Conservation (phyloP, 92 coral and sea anemone genomes). For the Parazoanthus swiftii region DNA sequence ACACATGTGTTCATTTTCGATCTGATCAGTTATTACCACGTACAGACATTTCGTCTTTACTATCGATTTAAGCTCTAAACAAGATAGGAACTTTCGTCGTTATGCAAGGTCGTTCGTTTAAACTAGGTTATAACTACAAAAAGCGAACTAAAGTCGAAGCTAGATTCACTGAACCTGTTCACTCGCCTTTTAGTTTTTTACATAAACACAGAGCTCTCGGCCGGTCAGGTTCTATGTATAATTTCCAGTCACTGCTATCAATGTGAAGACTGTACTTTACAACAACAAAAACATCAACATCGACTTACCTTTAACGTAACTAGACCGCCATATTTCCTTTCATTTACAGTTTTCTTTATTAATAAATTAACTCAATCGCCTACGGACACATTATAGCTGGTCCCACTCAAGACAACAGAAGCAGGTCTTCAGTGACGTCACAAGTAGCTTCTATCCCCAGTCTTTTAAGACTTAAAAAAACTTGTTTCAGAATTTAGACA, state of each 20-base stretch:
- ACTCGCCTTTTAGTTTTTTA: neutral
- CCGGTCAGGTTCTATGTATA: no score
- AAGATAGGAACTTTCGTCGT: neutral
- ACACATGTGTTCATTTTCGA: neutral
- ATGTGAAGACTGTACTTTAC: neutral
- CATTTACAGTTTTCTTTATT: slow-evolving; percentile 51
- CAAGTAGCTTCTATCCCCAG: slow-evolving; percentile 3
- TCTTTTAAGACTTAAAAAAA: neutral
- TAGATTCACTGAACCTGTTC: slow-evolving; percentile 2
- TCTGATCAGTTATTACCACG: neutral
- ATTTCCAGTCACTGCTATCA: neutral
- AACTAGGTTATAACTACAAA: neutral
- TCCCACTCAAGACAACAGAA: slow-evolving; percentile 23
- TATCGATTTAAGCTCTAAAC: neutral
- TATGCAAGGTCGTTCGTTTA: neutral
- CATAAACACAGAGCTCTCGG: neutral
- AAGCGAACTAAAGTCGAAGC: neutral
- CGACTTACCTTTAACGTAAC: slow-evolving; percentile 24
- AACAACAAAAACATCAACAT: neutral
- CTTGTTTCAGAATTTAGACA: no score
- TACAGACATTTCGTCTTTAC: neutral
- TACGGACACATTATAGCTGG: slow-evolving; percentile 27
- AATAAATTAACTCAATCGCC: slow-evolving; percentile 68
- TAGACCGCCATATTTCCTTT: slow-evolving; percentile 72
- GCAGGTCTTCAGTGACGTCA: slow-evolving; percentile 39